Percentiles rank a stretch among this genome's conserved stretches.
Conservation (phyloP, 92 coral and sea anemone species). For the Scolanthus callimorphus region DNA sequence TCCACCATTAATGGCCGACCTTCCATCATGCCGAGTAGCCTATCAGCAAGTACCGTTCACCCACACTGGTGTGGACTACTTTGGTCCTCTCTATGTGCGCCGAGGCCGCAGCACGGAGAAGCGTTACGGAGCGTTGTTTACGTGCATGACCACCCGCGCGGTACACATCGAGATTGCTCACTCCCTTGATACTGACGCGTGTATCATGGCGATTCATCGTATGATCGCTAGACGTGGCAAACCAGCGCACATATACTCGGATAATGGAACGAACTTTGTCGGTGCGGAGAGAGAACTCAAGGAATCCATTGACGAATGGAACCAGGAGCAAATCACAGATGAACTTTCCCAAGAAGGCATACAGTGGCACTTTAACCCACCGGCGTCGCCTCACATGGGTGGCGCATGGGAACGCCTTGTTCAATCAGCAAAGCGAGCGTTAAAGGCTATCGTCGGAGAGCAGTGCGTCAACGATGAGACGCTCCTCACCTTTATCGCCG, state of each 20-base stretch:
- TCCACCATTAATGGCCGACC: not conserved
- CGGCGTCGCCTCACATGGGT: slow-evolving; percentile 47
- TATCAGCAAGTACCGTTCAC: not conserved
- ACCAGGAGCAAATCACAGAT: slow-evolving; percentile 30
- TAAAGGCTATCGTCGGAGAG: slow-evolving; percentile 53
- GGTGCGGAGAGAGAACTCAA: no score
- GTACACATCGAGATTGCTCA: slow-evolving; percentile 27
- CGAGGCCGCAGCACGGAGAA: slow-evolving; percentile 24
- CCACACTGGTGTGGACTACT: not conserved
- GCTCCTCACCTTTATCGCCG: slow-evolving; percentile 46
- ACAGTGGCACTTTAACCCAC: slow-evolving; percentile 68
- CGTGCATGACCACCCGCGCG: slow-evolving; percentile 28
- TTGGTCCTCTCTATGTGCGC: not conserved
- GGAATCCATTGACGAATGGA: no score
- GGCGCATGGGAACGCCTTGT: slow-evolving; percentile 48
- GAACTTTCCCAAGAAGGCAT: slow-evolving; percentile 40
- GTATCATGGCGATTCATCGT: slow-evolving; percentile 14
- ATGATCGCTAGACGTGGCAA: no score
- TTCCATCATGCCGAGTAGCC: not conserved
- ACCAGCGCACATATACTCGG: no score
- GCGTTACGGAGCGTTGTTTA: slow-evolving; percentile 21
- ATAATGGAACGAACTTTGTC: no score
- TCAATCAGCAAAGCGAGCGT: slow-evolving; percentile 47
- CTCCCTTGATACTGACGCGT: slow-evolving; percentile 23
- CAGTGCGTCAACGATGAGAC: slow-evolving; percentile 57